Conservation (phyloP, 2,113 vertebrate genomes). For the Campylomormyrus numenius region DNA sequence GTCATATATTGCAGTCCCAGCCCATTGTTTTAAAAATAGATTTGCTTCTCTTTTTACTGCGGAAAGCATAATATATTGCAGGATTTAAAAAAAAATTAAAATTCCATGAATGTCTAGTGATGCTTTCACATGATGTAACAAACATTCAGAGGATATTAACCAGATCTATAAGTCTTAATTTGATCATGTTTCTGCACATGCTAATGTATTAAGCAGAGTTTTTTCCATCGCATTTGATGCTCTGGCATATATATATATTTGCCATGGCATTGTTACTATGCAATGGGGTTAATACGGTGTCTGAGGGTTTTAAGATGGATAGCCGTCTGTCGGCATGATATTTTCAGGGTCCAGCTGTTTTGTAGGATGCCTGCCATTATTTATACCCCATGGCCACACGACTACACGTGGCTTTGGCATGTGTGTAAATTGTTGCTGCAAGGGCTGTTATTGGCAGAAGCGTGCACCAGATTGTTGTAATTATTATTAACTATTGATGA, state of each 20-base stretch:
- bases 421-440: conserved; percentile 16
- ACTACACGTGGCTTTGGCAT: conserved; percentile 19
- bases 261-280: background rate
- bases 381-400: conserved; percentile 11
- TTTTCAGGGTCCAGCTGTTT: conserved; percentile 25
- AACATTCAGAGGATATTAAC: background rate
- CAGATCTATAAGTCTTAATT: background rate
- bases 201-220: background rate
- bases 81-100: background rate
- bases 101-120: background rate
- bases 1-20: background rate
- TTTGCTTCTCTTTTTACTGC: background rate
- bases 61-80: background rate
- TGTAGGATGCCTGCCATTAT: conserved; percentile 11
- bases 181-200: background rate
- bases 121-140: background rate
- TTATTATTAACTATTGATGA: conserved; percentile 31
- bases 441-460: conserved; percentile 17
- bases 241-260: background rate
- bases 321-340: conserved; percentile 6
- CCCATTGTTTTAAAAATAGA: background rate
- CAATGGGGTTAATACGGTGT: background rate
- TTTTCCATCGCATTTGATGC: background rate
- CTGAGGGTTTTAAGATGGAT: background rate
- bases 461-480: conserved; percentile 15